These are phyloP conservation scores for Tricholaema leucomelas DNA, from an alignment of 2,113 vertebrate genomes.

Conservation along the genomic window DNA sequence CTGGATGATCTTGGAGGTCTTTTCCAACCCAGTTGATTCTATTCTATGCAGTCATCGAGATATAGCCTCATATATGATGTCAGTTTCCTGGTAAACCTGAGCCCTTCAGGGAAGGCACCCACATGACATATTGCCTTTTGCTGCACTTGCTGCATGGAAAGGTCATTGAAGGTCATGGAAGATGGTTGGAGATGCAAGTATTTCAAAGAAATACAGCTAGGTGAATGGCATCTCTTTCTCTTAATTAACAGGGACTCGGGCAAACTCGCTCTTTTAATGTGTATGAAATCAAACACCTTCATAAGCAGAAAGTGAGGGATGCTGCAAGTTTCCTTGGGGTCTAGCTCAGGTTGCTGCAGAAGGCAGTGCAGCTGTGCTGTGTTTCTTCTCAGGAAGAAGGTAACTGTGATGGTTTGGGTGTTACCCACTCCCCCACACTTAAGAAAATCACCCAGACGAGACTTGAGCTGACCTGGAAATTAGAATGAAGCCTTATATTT, in stretches of 20 bases:
- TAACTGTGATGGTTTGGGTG: no score
- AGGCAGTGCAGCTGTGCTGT: rapidly evolving
- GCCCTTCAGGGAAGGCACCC: not conserved
- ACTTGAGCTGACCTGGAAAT: no score
- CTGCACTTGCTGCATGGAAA: not conserved
- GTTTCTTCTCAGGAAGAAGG: not conserved
- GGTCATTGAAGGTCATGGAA: rapidly evolving
- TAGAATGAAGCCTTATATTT: no score
- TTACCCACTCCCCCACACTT: no score
- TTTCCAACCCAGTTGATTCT: no score
- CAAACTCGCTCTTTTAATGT: rapidly evolving
- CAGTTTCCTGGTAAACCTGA: not conserved
- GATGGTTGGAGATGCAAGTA: not conserved
- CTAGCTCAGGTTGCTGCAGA: not conserved
- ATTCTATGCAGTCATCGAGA: not conserved
- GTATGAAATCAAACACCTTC: not conserved
- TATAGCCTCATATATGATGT: not conserved
- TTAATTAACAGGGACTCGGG: not conserved
- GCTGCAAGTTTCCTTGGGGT: rapidly evolving
- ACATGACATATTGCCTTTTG: not conserved
- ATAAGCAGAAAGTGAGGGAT: not conserved
- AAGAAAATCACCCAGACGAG: no score
- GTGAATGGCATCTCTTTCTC: not conserved
- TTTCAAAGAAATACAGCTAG: not conserved
- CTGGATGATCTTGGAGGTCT: no score